Base-by-base conservation (phyloP, 2,888 invertebrate species). In the Drosophila phalerata region DNA sequence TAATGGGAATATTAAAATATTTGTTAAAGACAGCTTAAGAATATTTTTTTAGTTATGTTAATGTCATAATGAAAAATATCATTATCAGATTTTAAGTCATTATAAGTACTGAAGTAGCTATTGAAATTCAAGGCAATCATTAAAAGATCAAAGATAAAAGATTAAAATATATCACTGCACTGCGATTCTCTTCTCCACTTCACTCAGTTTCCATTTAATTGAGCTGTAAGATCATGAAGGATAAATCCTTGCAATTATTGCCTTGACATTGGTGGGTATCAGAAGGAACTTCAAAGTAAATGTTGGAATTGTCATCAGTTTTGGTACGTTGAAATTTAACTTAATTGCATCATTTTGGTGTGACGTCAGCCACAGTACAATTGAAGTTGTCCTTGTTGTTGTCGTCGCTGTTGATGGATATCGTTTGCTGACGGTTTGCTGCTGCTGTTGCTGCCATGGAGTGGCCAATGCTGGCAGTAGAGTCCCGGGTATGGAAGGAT, bases 331-430 rank as follows among this genome's bases (percentile, higher is more conserved):
- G 52, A 77, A 74, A 73, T 78, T 82, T 63, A 63, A 75, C 57
- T 85, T 88, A 85, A 84, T 84, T 84, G 86, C 86, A 82, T 55
- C 58, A 68, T 65, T 65, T 69, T 63, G 57, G n/a, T 42, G 57
- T 68, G 69, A 66, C 60, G 60, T 64, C 69, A 62, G 38, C 42
- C 42, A 52, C 58, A 42, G 17, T 43, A 42, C 58, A 58, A 67
- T 64, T 56, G 60, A 43, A 32, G 8, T 22, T 45, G 30, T 38
- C 8, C 1, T 38, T 38, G 9, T 17, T 38, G 17, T 38, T 52
- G 47, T 22, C 42, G 45, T 37, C 22, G 15, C n/a, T 38, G 52
- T 37, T 52, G 52, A 19, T 32, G 49, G 22, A 43, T 38, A 53
- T 15, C n/a, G 32, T 43, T 64, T 56, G 15, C 38, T 15, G 38